phyloP scores from a whole-genome alignment of 1,140 invertebrate species.

The Heliconius eleuchia region DNA sequence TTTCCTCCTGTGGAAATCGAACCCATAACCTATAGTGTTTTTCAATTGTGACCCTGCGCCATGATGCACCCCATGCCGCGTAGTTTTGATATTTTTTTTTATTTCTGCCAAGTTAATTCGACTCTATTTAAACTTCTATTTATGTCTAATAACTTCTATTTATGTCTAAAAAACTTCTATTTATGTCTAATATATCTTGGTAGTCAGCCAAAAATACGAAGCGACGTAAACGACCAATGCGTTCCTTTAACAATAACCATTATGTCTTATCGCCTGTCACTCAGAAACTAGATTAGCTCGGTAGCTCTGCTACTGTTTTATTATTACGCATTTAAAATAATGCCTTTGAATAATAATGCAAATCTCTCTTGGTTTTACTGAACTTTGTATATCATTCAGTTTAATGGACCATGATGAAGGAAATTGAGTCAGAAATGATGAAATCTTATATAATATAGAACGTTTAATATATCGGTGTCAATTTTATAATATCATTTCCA shows the following conservation, averaged over 20 bases:
- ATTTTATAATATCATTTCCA: neutral
- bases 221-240: neutral
- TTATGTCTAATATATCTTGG: neutral
- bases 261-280: neutral
- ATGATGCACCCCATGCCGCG: too few species aligned
- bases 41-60: too few species aligned
- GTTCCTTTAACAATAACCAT: neutral
- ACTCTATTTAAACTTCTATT: too few species aligned
- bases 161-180: neutral
- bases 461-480: neutral
- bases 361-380: conserved; percentile 2
- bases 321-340: conserved; percentile 9
- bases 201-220: neutral
- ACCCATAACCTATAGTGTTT: too few species aligned
- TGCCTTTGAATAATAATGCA: neutral
- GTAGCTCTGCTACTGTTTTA: conserved; percentile 2
- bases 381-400: conserved; percentile 4
- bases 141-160: too few species aligned
- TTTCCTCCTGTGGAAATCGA: too few species aligned
- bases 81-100: neutral
- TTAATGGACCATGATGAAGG: neutral
- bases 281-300: neutral
- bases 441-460: neutral
- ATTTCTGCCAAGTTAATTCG: too few species aligned
- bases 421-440: neutral